Evolutionary conservation across 2,113 vertebrate genomes (phyloP).

Genomic region (Megatriorchis doriae): DNA sequence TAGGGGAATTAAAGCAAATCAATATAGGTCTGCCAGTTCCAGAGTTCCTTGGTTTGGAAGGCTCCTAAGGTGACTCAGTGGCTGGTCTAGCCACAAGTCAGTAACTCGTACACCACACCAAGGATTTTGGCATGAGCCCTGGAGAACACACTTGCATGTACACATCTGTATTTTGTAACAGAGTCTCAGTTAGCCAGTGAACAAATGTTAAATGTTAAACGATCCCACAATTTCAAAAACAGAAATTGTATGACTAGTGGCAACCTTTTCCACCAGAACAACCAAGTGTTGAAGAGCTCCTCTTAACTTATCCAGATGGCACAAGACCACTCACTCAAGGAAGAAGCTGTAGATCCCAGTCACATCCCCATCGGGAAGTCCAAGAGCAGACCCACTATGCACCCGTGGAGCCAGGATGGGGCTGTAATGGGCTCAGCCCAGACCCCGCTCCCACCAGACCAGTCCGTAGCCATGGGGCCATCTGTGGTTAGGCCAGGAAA

Average conservation of each 20-base stretch:
- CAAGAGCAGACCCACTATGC: neutral
- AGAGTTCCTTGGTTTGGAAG: neutral
- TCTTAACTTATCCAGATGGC: neutral
- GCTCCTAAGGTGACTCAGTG: neutral
- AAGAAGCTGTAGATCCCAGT: neutral
- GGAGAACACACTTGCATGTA: neutral
- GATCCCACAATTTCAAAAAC: neutral
- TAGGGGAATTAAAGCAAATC: neutral
- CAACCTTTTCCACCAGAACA: neutral
- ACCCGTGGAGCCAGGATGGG: fast-evolving
- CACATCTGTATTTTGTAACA: neutral
- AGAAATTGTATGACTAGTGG: neutral
- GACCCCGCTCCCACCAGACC: neutral
- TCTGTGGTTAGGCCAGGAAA: neutral
- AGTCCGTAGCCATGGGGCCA: neutral
- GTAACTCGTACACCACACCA: neutral
- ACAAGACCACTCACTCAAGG: neutral
- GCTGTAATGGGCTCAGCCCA: neutral
- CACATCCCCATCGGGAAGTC: neutral
- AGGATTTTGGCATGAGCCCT: neutral
- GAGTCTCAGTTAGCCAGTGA: neutral
- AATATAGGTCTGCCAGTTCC: neutral
- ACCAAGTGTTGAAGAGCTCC: fast-evolving
- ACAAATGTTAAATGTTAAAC: neutral
- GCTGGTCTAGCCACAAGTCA: neutral